Evolutionary conservation across 2,113 vertebrate species (phyloP), one percentile per base, ranked within the genome.

Genomic region (Clarias macrocephalus): DNA sequence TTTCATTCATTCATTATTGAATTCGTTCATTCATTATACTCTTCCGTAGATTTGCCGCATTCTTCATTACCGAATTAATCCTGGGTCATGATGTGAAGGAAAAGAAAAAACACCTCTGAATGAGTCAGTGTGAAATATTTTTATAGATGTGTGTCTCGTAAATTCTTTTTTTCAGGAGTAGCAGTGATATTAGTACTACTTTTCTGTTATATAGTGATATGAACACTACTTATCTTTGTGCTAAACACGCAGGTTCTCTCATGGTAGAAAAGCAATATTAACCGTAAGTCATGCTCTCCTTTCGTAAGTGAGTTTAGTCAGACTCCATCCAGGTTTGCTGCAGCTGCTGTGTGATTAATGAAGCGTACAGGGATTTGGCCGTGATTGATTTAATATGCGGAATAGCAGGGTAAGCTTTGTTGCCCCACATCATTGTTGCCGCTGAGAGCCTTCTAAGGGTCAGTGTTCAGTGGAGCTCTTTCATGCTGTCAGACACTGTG

Each of bases 291-390:
- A 23, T 59, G 68, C 28, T 86, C 63, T 83, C n/a, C 28, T 56
- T 52, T 88, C 72, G 30, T 25, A 80, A 83, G 42, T 77, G 56
- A 77, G 59, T 87, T 70, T 30, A n/a, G 66, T 23, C 70, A 57
- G 66, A 77, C 76, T 81, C 82, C 77, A 81, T 79, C 59, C 85
- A 82, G 85, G 87, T 80, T 83, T 88, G 70, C 89, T 65, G 37
- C 88, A 88, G 85, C 90, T 83, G 79, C 82, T 83, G 65, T 84
- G 73, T 83, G 89, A 86, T 89, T 91, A 89, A 89, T 89, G 90
- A 82, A 72, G 81, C 85, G 63, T 88, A 80, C 25, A 81, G 80
- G 85, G 84, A 88, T 82, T 83, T 42, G 19, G 63, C 72, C 56
- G 75, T 86, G 88, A 90, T 89, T 83, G 82, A 88, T 85, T 88